These are phyloP conservation scores for Phthorimaea operculella DNA, from an alignment of 1,140 invertebrate genomes.

Conservation along the genomic window DNA sequence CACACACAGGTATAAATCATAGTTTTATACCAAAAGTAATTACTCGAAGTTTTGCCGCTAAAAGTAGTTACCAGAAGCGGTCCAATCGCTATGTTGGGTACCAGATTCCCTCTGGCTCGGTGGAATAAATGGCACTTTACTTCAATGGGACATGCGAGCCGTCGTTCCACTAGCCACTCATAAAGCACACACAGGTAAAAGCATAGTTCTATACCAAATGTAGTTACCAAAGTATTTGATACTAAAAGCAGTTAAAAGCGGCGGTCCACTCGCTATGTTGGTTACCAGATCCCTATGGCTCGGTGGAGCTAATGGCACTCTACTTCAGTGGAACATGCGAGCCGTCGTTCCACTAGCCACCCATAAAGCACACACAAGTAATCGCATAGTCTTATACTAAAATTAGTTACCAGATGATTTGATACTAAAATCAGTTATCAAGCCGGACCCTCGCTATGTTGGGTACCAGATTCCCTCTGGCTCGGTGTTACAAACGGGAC, in stretches of 20 bases:
- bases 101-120: too few species aligned
- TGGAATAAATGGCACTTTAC: constrained; percentile 61
- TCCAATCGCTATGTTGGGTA: constrained; percentile 56
- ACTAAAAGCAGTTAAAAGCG: constrained; percentile 38
- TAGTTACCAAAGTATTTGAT: too few species aligned
- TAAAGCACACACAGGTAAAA: not conserved
- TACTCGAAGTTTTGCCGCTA: too few species aligned
- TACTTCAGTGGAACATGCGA: constrained; percentile 72
- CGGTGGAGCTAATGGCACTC: constrained; percentile 63
- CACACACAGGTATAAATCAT: constrained; percentile 67
- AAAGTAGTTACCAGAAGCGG: too few species aligned
- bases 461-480: constrained; percentile 66
- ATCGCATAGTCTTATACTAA: too few species aligned
- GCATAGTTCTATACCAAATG: too few species aligned
- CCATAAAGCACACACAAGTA: too few species aligned
- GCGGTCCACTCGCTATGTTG: constrained; percentile 60
- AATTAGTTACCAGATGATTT: too few species aligned
- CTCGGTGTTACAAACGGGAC: constrained; percentile 66
- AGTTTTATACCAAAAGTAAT: too few species aligned
- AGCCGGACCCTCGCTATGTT: constrained; percentile 58
- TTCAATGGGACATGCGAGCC: constrained; percentile 69
- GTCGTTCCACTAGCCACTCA: not conserved
- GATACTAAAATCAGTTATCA: constrained; percentile 42
- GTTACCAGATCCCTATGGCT: constrained; percentile 67
- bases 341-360: too few species aligned